Evolutionary conservation across 2,888 invertebrate genomes (phyloP), one percentile per base, ranked within the genome.

Genomic region (Chloromyia formosa): DNA sequence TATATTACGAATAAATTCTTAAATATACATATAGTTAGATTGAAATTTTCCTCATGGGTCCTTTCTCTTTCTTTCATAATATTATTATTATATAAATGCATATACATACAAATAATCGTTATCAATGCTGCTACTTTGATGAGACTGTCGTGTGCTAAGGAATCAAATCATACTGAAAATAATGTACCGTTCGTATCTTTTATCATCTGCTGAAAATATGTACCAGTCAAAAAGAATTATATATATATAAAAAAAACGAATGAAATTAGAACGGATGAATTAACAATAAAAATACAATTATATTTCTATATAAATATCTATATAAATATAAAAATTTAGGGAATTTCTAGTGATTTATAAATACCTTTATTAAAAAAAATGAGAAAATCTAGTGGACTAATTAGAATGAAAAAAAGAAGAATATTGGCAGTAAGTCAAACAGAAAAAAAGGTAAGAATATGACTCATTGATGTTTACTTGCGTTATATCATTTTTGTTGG

Each of bases 261-360:
- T 22, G 10, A 66, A n/a, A 22, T n/a, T 12, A 66, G 22, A 66
- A n/a, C n/a, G n/a, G n/a, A n/a, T n/a, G n/a, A n/a, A n/a, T n/a
- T n/a, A n/a, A n/a, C 22, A 20, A 49, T 45, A 18, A 45, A 66
- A 22, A 66, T 66, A 20, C 18, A 66, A 49, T 49, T 66, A 66
- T 66, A 66, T 66, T 66, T 66, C 66, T 66, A 66, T 66, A 66
- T 22, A 66, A 20, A 62, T 49, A 66, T 42, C 22, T 45, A 22
- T 49, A 49, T 12, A n/a, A n/a, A 49, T n/a, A 49, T 49, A 49
- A 49, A 66, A 14, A 45, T 66, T 66, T 66, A 66, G 66, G 66
- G 49, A 45, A 66, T 66, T 66, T 45, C 22, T 66, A 66, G 66
- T 66, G 66, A 66, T 66, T 66, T 66, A 66, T 66, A 66, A 66